Conservation (phyloP, 2,888 invertebrate species). For the Parnassius orleans region DNA sequence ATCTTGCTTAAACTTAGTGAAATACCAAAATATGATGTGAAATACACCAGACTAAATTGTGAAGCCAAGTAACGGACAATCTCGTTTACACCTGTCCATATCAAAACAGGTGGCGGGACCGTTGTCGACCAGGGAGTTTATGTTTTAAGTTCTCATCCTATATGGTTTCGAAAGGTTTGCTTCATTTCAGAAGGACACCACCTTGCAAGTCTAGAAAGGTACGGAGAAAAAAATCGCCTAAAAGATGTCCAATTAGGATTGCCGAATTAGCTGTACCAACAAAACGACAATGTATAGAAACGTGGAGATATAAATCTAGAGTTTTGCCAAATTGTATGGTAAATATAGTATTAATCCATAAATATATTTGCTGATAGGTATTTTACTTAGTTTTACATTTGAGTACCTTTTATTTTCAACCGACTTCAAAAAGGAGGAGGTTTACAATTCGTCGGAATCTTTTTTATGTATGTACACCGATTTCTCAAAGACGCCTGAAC, state of each 20-base stretch:
- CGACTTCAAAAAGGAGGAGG: too few relatives aligned
- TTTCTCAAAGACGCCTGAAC: too few relatives aligned
- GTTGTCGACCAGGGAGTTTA: neutral
- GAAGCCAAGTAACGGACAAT: neutral
- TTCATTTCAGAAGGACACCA: constrained; percentile 15
- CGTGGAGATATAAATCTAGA: constrained; percentile 56
- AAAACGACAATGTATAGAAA: constrained; percentile 64
- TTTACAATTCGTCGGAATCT: too few relatives aligned
- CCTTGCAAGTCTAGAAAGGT: constrained; percentile 3
- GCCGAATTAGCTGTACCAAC: constrained; percentile 61
- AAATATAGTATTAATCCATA: neutral
- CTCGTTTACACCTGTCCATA: neutral
- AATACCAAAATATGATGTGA: neutral
- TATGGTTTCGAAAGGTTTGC: neutral
- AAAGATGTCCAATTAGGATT: constrained; percentile 54
- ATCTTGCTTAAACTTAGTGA: neutral
- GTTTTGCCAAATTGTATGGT: constrained; percentile 63
- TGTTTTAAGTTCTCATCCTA: neutral
- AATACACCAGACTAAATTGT: neutral
- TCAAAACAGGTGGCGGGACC: neutral
- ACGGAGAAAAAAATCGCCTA: constrained; percentile 6
- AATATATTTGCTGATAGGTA: too few relatives aligned
- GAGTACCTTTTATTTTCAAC: too few relatives aligned
- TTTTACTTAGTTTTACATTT: too few relatives aligned
- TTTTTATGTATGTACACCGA: too few relatives aligned